Conservation (phyloP, 2,113 vertebrate genomes). For the Macquaria australasica region DNA sequence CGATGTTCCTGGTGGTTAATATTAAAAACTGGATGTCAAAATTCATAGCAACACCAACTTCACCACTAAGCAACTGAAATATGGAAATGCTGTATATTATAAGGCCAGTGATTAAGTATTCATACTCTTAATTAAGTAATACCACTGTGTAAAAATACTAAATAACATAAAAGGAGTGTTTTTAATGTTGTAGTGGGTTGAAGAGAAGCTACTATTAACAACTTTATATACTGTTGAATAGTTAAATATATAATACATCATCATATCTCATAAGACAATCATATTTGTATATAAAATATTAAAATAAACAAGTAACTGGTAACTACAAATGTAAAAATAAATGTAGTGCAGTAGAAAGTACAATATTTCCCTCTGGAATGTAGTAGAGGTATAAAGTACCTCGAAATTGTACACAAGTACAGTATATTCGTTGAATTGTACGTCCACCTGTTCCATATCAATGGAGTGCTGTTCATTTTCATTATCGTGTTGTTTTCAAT, state of each 20-base stretch:
- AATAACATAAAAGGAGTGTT: background rate
- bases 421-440: background rate
- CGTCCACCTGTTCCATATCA: background rate
- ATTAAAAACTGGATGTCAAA: too few species aligned
- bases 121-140: too few species aligned
- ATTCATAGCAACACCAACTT: background rate
- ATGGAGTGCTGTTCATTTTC: background rate
- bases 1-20: background rate
- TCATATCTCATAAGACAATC: background rate
- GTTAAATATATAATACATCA: background rate
- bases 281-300: background rate
- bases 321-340: background rate
- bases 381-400: background rate
- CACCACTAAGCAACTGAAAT: background rate
- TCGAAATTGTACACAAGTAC: background rate
- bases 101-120: too few species aligned
- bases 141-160: background rate
- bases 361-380: background rate
- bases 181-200: background rate
- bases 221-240: background rate
- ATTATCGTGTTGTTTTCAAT: background rate
- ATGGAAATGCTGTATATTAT: too few species aligned
- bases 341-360: background rate
- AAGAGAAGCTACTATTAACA: background rate
- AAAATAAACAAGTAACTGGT: background rate